Evolutionary conservation across 2,113 vertebrate species (phyloP).

Genomic region (Emydocephalus ijimae): DNA sequence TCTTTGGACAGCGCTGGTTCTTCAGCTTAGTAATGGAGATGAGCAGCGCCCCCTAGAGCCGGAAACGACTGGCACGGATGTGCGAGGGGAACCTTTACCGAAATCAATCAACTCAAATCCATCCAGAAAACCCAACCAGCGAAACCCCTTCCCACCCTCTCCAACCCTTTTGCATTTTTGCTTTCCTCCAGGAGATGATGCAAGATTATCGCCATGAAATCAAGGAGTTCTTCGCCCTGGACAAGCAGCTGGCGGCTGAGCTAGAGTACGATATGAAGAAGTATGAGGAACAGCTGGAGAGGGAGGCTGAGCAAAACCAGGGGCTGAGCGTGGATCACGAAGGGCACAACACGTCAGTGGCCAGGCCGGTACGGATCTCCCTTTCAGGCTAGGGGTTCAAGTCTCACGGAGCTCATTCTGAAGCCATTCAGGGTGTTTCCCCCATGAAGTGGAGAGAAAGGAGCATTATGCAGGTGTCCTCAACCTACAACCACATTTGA

Average conservation of each 20-base stretch:
- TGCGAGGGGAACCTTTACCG: no score
- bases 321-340: rapidly evolving
- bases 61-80: no score
- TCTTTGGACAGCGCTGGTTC: no score
- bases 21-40: no score
- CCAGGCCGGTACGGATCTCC: background rate
- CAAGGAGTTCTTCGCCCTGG: conserved; percentile 85
- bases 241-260: conserved; percentile 88
- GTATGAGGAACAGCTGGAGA: conserved; percentile 76
- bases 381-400: background rate
- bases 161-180: background rate
- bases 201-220: conserved; percentile 88
- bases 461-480: background rate
- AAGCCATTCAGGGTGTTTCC: background rate
- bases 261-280: conserved; percentile 89
- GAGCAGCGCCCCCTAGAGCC: no score
- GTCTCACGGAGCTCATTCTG: background rate
- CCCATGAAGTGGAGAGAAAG: no score
- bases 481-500: no score
- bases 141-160: background rate
- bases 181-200: conserved; percentile 81
- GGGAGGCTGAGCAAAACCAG: conserved; percentile 57
- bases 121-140: background rate
- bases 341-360: rapidly evolving
- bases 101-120: background rate